phyloP scores from a whole-genome alignment of 2,888 invertebrate genomes.

The Phlogophora meticulosa region DNA sequence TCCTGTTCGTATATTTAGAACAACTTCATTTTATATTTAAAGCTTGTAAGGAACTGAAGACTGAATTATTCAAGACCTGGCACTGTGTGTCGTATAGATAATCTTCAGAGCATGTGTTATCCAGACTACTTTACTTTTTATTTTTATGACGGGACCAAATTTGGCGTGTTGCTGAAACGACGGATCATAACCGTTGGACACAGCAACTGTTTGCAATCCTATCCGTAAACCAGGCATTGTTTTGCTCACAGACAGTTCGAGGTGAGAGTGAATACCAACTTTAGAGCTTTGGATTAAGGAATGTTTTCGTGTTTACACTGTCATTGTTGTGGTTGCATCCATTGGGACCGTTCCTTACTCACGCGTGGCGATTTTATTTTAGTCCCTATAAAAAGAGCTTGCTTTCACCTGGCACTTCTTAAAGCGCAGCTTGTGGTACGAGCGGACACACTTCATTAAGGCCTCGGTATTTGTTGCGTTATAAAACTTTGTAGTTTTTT shows the following conservation, averaged over 20 bases:
- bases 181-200: constrained; percentile 88
- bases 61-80: constrained; percentile 69
- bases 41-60: constrained; percentile 58
- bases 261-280: constrained; percentile 68
- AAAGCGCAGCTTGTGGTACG: constrained; percentile 72
- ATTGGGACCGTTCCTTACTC: constrained; percentile 76
- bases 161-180: constrained; percentile 87
- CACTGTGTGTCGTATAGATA: constrained; percentile 71
- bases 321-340: constrained; percentile 76
- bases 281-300: constrained; percentile 67
- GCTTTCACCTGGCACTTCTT: constrained; percentile 81
- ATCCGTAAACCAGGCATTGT: constrained; percentile 81
- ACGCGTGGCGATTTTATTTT: constrained; percentile 83
- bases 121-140: constrained; percentile 85
- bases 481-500: constrained; percentile 70
- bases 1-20: constrained; percentile 27
- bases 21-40: constrained; percentile 52
- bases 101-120: constrained; percentile 80
- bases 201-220: constrained; percentile 87
- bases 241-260: constrained; percentile 72
- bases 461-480: constrained; percentile 65
- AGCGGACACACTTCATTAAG: constrained; percentile 81
- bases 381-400: constrained; percentile 80
- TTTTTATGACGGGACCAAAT: constrained; percentile 88
- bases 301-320: constrained; percentile 65